Evolutionary conservation across 2,113 vertebrate species (phyloP).

Genomic region (Erythrolamprus reginae): DNA sequence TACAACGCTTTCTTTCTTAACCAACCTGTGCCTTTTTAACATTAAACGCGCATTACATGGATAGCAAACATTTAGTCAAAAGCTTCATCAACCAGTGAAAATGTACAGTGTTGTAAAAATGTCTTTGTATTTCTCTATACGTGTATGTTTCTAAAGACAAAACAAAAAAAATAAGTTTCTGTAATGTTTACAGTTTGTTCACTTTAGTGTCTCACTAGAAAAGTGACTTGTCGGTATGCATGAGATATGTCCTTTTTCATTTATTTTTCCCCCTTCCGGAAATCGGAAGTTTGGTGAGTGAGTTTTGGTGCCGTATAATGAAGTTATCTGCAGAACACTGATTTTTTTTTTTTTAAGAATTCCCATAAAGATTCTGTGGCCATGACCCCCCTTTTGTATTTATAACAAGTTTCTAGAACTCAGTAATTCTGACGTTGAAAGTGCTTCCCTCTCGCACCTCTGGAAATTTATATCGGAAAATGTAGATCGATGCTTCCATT

Average conservation of each 20-base stretch:
- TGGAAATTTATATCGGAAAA: neutral
- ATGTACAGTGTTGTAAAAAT: constrained; percentile 74
- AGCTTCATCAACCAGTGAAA: constrained; percentile 70
- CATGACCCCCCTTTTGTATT: constrained; percentile 1
- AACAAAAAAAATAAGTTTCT: constrained; percentile 40
- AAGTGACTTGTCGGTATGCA: constrained; percentile 60
- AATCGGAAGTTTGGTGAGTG: neutral
- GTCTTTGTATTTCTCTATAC: constrained; percentile 33
- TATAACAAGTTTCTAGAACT: neutral
- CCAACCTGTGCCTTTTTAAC: constrained; percentile 89
- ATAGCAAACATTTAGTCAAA: constrained; percentile 57
- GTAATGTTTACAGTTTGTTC: constrained; percentile 64
- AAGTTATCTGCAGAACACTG: neutral
- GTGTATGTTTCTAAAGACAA: constrained; percentile 20
- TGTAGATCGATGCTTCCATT: constrained; percentile 27
- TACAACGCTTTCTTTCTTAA: constrained; percentile 72
- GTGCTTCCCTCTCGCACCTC: neutral
- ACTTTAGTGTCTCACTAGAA: constrained; percentile 58
- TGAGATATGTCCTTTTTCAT: constrained; percentile 12
- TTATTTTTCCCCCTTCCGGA: neutral
- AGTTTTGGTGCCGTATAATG: neutral
- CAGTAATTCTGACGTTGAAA: neutral
- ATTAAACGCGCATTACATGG: constrained; percentile 75
- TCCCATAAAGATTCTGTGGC: neutral
- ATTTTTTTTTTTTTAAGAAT: neutral